phyloP scores from a whole-genome alignment of 92 coral and sea anemone genomes.

The Plumapathes pennacea region DNA sequence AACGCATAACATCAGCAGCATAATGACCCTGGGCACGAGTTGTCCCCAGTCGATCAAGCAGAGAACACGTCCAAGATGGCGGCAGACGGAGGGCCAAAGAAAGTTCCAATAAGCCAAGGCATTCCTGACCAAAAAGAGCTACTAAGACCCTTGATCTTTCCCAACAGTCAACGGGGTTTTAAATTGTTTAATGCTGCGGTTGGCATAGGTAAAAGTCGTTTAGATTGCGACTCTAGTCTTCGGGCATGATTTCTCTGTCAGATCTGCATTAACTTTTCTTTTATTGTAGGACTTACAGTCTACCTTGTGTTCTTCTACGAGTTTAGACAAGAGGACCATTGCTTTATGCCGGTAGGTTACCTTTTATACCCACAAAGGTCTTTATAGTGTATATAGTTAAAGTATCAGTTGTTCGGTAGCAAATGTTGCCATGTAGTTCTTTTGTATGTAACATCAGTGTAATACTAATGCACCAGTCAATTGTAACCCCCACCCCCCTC shows the following conservation, averaged over 20 bases:
- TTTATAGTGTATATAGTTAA: too few species aligned
- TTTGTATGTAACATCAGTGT: too few species aligned
- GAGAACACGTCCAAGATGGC: conserved; percentile 30
- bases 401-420: too few species aligned
- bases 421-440: too few species aligned
- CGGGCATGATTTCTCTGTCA: too few species aligned
- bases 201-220: conserved; percentile 47
- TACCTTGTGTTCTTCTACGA: conserved; percentile 77
- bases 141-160: conserved; percentile 73
- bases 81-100: conserved; percentile 25
- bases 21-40: too few species aligned
- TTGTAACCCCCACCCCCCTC: too few species aligned
- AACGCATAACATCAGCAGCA: too few species aligned
- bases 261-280: not conserved
- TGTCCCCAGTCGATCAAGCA: not conserved
- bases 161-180: conserved; percentile 77
- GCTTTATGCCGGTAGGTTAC: conserved; percentile 75
- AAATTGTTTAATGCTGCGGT: conserved; percentile 61
- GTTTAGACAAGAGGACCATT: conserved; percentile 66
- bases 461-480: too few species aligned
- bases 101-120: conserved; percentile 40
- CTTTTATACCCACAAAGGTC: not conserved
- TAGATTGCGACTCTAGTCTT: too few species aligned
- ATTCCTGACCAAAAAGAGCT: conserved; percentile 66
- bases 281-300: conserved; percentile 52